Conservation (phyloP, 2,113 vertebrate genomes). For the Clinocottus analis region DNA sequence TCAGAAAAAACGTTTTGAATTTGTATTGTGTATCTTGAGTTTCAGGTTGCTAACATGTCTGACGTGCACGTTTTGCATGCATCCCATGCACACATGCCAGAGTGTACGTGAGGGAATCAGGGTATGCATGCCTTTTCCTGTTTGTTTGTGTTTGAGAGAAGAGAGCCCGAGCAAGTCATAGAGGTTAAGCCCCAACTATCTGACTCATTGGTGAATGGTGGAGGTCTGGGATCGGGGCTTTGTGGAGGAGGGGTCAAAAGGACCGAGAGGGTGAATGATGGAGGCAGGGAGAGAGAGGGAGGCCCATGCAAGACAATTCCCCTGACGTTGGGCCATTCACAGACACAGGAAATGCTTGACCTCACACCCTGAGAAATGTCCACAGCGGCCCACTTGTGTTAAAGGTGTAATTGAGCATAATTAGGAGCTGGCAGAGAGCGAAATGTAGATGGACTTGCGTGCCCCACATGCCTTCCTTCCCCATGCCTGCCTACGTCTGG, state of each 20-base stretch:
- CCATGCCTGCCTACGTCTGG: constrained; percentile 56
- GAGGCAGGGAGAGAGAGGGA: constrained; percentile 57
- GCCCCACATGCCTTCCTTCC: constrained; percentile 66
- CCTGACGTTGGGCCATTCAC: constrained; percentile 75
- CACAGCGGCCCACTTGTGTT: constrained; percentile 82
- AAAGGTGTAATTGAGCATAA: constrained; percentile 85
- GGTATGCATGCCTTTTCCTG: constrained; percentile 50
- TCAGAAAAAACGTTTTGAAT: too few species aligned
- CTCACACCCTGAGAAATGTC: constrained; percentile 82
- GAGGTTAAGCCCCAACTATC: constrained; percentile 73
- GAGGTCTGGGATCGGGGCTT: constrained; percentile 64
- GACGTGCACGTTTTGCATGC: constrained; percentile 15
- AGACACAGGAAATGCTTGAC: constrained; percentile 85
- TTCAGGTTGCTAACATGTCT: neutral
- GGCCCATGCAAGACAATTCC: constrained; percentile 75
- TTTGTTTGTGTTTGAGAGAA: constrained; percentile 72
- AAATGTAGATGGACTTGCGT: constrained; percentile 63
- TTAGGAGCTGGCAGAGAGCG: constrained; percentile 79
- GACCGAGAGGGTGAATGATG: constrained; percentile 66
- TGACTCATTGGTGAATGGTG: constrained; percentile 65
- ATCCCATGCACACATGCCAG: neutral
- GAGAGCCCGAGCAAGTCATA: constrained; percentile 52
- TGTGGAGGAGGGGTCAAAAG: constrained; percentile 69
- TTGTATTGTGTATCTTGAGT: neutral
- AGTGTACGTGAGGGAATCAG: constrained; percentile 13